A percentile compares a stretch with the other conserved stretches of the same genome.
Conservation (phyloP, 53 echinoderm and acorn worm species). For the Echinarachnius parma region DNA sequence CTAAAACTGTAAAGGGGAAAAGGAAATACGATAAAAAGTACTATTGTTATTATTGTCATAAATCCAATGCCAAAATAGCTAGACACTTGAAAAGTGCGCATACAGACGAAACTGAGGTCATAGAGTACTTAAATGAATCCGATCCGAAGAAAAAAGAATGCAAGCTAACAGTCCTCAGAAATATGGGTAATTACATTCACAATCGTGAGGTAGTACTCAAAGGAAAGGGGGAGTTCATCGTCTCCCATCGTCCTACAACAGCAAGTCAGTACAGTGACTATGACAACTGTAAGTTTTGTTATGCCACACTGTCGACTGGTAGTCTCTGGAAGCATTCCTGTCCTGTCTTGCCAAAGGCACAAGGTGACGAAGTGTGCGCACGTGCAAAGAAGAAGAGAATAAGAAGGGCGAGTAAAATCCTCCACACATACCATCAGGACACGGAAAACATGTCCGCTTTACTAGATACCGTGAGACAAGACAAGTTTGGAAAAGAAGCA, state of each 20-base stretch:
- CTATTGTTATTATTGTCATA: neutral
- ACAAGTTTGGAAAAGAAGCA: slow-evolving; percentile 6
- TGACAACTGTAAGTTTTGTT: neutral
- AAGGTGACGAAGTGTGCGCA: neutral
- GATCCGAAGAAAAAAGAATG: neutral
- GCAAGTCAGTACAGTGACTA: neutral
- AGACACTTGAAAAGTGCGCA: neutral
- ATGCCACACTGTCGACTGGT: neutral
- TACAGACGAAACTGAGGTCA: neutral
- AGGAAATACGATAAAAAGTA: neutral
- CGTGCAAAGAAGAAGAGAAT: neutral
- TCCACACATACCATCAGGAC: neutral
- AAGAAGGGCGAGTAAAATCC: neutral
- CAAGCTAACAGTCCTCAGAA: neutral
- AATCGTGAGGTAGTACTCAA: neutral
- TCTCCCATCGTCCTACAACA: neutral
- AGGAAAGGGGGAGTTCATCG: neutral
- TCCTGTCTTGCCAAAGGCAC: neutral
- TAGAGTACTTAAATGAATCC: neutral
- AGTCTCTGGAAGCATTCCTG: neutral
- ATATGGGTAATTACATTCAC: neutral
- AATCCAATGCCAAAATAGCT: neutral
- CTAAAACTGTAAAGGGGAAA: neutral
- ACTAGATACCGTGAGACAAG: too few relatives aligned
- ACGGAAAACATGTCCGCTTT: slow-evolving; percentile 1